Evolutionary conservation across 2,888 invertebrate genomes (phyloP), one percentile per base, ranked within the genome.

Genomic region (Reticulitermes lucifugus): DNA sequence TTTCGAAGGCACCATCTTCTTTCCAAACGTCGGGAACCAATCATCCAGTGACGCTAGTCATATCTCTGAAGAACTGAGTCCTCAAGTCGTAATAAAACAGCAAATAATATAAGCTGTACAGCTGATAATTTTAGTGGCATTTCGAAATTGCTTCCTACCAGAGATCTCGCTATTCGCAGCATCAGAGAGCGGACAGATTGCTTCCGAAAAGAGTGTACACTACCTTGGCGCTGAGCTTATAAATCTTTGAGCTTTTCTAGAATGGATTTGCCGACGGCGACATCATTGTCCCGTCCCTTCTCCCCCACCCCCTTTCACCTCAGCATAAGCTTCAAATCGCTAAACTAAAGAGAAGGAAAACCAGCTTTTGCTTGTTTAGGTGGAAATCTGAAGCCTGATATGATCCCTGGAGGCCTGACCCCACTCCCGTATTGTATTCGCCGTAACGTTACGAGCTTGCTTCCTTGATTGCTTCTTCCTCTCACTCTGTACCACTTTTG

Each of bases 341-440:
- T 81, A 81, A 35, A 81, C 59, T 65, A 60, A 65, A 81, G 65
- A 65, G 65, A 65, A 81, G 41, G 65, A 65, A 81, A 81, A 81
- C 81, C 81, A 81, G 81, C 81, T 81, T 65, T 81, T 81, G 81
- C 81, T 81, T 81, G 77, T 77, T 77, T 77, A 77, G 77, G 46
- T 81, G 81, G 81, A 81, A 81, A 81, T 81, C 81, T 81, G 81
- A 81, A 70, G 70, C n/a, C 43, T 81, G 81, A 81, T 81, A 81
- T 70, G 65, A 70, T 81, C 81, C 81, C 81, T 65, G 43, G 81
- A 70, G 81, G 70, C 43, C 65, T 70, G 81, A 81, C 81, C 81
- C 81, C 35, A 60, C 41, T 73, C 73, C 77, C 9, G 46, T 77
- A 77, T 77, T 77, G 77, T 77, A 77, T 77, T 77, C 35, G 35